Percentiles rank a stretch among this genome's conserved stretches.
phyloP scores from a whole-genome alignment of 2,113 vertebrate species.

The Collichthys lucidus region DNA sequence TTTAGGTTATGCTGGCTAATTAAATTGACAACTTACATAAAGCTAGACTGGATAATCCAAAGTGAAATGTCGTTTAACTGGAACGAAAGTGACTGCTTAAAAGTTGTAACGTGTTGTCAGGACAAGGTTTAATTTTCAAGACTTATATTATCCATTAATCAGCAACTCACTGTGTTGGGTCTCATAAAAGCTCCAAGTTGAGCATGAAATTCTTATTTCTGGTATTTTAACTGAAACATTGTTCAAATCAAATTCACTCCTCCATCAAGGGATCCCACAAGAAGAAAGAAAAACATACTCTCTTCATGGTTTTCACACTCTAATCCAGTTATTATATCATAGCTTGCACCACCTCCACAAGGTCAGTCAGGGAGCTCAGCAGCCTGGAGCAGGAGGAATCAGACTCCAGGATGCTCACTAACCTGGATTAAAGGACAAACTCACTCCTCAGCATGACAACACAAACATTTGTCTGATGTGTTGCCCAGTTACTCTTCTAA shows the following conservation, averaged over 20 bases:
- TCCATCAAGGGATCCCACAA: background rate
- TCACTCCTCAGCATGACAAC: slow-evolving; percentile 6
- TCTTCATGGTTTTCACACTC: background rate
- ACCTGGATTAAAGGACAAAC: slow-evolving; percentile 19
- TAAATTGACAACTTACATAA: background rate
- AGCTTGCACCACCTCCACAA: slow-evolving; percentile 26
- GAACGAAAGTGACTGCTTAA: background rate
- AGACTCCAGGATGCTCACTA: slow-evolving; percentile 18
- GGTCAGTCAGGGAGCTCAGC: slow-evolving; percentile 20
- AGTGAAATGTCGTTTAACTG: background rate
- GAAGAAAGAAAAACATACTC: background rate
- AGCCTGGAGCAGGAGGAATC: slow-evolving; percentile 24
- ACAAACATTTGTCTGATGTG: background rate
- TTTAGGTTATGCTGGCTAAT: background rate
- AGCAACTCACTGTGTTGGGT: background rate
- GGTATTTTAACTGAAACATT: slow-evolving; percentile 9
- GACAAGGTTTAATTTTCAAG: background rate
- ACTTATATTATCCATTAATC: background rate
- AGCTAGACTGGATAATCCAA: background rate
- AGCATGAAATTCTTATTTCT: background rate
- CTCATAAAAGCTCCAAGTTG: background rate
- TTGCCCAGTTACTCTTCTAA: slow-evolving; percentile 10
- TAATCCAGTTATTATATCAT: slow-evolving; percentile 6
- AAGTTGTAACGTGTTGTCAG: background rate
- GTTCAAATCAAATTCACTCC: background rate